These are phyloP conservation scores for Danaus melanippus DNA, from an alignment of 1,140 invertebrate species.

Conservation along the genomic window DNA sequence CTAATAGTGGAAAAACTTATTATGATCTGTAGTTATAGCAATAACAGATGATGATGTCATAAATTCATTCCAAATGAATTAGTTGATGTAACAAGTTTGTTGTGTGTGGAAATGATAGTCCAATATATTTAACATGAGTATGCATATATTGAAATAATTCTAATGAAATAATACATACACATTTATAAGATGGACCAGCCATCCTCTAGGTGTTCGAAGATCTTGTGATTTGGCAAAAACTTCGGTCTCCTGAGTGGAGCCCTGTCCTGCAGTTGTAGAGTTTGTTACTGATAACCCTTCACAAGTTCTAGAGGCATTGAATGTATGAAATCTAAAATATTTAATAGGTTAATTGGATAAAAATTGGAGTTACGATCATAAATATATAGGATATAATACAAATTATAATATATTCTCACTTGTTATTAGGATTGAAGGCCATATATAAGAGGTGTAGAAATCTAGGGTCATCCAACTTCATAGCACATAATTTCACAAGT, in stretches of 20 bases:
- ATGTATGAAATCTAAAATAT: conserved; percentile 88
- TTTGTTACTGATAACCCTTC: conserved; percentile 80
- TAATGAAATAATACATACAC: conserved; percentile 60
- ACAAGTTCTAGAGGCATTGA: conserved; percentile 87
- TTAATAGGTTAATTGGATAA: conserved; percentile 3
- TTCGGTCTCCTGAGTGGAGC: conserved; percentile 69
- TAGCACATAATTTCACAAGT: conserved; percentile 92
- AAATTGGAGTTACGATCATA: conserved; percentile 2
- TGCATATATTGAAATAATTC: no score
- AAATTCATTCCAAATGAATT: no score
- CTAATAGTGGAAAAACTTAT: no score
- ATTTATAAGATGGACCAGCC: conserved; percentile 97
- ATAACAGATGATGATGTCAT: no score
- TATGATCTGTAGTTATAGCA: no score
- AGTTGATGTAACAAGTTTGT: no score
- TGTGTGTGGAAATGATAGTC: no score
- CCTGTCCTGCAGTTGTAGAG: conserved; percentile 33
- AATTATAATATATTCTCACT: conserved; percentile 72
- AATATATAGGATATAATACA: conserved; percentile 3
- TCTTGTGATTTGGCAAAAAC: conserved; percentile 87
- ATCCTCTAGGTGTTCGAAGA: conserved; percentile 85
- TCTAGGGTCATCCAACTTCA: conserved; percentile 94
- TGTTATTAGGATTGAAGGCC: conserved; percentile 94
- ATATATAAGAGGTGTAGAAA: conserved; percentile 93
- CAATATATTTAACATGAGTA: no score